These are phyloP conservation scores for Heliconius hewitsoni DNA, from an alignment of 1,140 invertebrate genomes.

Conservation along the genomic window DNA sequence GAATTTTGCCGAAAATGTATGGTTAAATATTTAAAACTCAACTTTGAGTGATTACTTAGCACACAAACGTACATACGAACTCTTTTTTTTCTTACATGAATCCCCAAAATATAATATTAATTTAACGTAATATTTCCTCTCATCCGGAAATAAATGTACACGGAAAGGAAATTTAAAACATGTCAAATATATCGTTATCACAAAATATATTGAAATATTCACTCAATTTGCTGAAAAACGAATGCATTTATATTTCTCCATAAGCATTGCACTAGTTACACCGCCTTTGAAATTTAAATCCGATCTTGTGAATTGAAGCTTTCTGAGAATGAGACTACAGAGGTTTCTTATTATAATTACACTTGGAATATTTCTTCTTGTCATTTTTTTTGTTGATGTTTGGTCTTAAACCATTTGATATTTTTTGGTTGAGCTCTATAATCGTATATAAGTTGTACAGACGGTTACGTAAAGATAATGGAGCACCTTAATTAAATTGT, in stretches of 20 bases:
- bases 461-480: too few species aligned
- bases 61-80: too few species aligned
- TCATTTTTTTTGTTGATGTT: background rate
- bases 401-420: too few species aligned
- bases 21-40: too few species aligned
- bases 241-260: constrained; percentile 32
- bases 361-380: background rate
- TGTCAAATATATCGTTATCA: constrained; percentile 3
- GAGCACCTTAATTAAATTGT: too few species aligned
- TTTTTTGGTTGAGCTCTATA: too few species aligned
- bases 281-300: constrained; percentile 60
- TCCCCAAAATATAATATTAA: background rate
- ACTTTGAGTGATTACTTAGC: too few species aligned
- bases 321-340: constrained; percentile 2
- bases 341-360: background rate
- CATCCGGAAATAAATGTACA: constrained; percentile 5
- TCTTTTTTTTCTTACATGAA: background rate
- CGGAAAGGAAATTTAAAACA: constrained; percentile 5
- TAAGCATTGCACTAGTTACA: constrained; percentile 31
- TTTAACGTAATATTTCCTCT: background rate
- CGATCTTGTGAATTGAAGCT: constrained; percentile 46
- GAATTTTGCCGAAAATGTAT: too few species aligned
- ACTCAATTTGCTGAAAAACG: constrained; percentile 39
- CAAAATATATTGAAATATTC: constrained; percentile 18
- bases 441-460: too few species aligned